These are phyloP conservation scores for Botrylloides violaceus DNA, from an alignment of 23 tunicate genomes.

Conservation along the genomic window DNA sequence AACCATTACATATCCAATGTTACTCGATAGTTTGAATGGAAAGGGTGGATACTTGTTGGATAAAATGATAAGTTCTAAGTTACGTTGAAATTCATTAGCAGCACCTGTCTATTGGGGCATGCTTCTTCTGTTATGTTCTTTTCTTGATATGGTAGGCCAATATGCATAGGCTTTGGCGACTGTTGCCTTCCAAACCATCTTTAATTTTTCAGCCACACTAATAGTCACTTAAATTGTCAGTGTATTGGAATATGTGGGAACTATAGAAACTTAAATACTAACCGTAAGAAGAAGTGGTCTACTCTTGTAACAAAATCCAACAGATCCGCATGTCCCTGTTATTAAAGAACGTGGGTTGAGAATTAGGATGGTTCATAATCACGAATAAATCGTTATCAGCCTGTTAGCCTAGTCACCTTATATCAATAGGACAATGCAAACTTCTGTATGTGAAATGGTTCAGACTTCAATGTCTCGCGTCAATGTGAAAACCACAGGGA, in stretches of 20 bases:
- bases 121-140: too few relatives aligned
- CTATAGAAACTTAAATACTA: neutral
- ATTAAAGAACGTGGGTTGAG: neutral
- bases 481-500: too few relatives aligned
- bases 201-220: too few relatives aligned
- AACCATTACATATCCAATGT: neutral
- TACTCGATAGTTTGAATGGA: neutral
- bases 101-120: too few relatives aligned
- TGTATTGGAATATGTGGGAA: neutral
- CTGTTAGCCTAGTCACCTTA: too few relatives aligned
- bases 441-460: neutral
- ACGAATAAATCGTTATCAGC: too few relatives aligned
- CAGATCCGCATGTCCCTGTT: neutral
- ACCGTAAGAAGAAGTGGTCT: neutral
- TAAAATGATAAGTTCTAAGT: too few relatives aligned
- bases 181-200: too few relatives aligned
- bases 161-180: too few relatives aligned
- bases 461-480: neutral
- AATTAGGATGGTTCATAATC: neutral
- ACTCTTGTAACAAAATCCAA: neutral
- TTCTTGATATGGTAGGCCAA: too few relatives aligned
- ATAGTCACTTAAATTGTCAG: neutral
- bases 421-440: too few relatives aligned
- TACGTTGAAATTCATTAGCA: too few relatives aligned
- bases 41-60: neutral